Evolutionary conservation across 2,888 invertebrate genomes (phyloP).

Genomic region (Tenthredo distinguenda): DNA sequence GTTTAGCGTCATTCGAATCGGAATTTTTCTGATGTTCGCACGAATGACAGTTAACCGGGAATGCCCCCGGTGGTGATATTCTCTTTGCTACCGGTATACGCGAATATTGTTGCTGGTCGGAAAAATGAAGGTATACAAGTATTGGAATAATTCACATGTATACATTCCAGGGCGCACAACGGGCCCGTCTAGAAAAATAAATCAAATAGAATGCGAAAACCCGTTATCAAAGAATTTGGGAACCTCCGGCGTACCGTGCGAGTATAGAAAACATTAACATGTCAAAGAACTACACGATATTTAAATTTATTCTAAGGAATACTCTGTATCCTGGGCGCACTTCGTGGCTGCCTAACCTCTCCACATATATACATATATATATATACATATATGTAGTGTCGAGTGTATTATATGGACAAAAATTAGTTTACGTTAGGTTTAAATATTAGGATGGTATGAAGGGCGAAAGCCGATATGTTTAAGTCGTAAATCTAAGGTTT

Average conservation of each 20-base stretch:
- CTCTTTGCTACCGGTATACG: background rate
- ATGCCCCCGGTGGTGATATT: background rate
- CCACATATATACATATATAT: background rate
- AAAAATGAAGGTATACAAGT: background rate
- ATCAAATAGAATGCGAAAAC: conserved; percentile 61
- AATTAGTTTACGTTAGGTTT: too few species aligned
- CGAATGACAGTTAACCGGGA: background rate
- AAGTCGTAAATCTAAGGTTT: too few species aligned
- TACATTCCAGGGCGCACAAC: conserved; percentile 7
- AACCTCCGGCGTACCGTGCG: conserved; percentile 56
- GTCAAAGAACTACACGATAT: conserved; percentile 74
- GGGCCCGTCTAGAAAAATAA: conserved; percentile 32
- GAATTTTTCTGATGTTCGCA: background rate
- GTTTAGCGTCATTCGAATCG: background rate
- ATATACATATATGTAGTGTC: too few species aligned
- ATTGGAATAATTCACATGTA: background rate
- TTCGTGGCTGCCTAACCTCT: conserved; percentile 39
- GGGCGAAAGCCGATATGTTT: too few species aligned
- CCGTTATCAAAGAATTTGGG: conserved; percentile 68
- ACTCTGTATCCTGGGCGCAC: conserved; percentile 26
- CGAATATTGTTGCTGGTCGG: background rate
- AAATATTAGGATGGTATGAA: too few species aligned
- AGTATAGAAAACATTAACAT: conserved; percentile 70
- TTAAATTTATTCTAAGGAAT: conserved; percentile 72
- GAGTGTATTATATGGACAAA: too few species aligned